Evolutionary conservation across 35 echinoderm and acorn worm genomes (phyloP).

Genomic region (Diadema setosum): DNA sequence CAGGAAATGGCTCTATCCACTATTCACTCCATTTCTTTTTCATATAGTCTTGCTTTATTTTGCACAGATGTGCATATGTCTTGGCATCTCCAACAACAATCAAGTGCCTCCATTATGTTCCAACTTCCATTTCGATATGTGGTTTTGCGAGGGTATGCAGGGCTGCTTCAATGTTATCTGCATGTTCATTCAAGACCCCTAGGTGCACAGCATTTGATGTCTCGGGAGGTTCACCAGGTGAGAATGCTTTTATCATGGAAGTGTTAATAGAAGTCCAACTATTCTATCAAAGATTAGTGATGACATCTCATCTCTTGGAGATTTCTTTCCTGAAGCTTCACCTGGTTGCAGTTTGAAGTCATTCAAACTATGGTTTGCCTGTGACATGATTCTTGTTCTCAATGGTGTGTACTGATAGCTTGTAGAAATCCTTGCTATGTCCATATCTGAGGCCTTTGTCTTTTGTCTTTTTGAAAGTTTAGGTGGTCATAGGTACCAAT

Average conservation of each 20-base stretch:
- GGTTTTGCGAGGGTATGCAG: background rate
- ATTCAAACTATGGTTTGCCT: too few species aligned
- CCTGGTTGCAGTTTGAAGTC: too few species aligned
- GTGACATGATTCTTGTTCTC: too few species aligned
- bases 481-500: too few species aligned
- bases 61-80: background rate
- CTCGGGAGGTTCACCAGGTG: background rate
- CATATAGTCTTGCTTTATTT: background rate
- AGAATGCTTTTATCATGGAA: background rate
- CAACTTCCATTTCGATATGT: background rate
- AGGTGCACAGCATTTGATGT: background rate
- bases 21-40: background rate
- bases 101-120: background rate
- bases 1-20: conserved; percentile 37
- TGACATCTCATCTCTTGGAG: too few species aligned
- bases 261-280: background rate
- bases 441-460: too few species aligned
- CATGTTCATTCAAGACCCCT: background rate
- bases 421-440: too few species aligned
- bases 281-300: too few species aligned
- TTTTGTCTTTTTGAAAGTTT: too few species aligned
- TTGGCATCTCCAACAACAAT: background rate
- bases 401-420: too few species aligned
- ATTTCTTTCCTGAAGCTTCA: too few species aligned
- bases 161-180: background rate